Conservation (phyloP, 2,113 vertebrate species). For the Hippocampus comes region DNA sequence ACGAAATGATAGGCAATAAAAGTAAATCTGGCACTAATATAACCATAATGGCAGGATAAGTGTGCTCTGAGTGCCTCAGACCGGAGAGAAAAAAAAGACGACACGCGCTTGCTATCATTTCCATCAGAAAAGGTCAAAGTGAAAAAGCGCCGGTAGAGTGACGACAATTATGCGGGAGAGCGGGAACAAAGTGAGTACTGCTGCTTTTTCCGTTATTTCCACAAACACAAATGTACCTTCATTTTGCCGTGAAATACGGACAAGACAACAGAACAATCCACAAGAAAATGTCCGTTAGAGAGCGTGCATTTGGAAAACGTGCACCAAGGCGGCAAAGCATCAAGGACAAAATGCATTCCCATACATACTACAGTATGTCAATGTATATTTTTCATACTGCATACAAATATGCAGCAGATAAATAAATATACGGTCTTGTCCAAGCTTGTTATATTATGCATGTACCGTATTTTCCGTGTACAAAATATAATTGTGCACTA, state of each 20-base stretch:
- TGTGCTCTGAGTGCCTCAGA: background rate
- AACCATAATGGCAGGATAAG: background rate
- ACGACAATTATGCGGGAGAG: constrained; percentile 81
- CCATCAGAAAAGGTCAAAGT: constrained; percentile 76
- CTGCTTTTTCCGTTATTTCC: constrained; percentile 81
- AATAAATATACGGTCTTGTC: too few relatives aligned
- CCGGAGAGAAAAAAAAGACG: background rate
- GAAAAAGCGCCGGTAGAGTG: constrained; percentile 73
- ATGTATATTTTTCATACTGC: too few relatives aligned
- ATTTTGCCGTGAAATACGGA: constrained; percentile 66
- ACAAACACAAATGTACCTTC: constrained; percentile 69
- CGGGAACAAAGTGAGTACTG: constrained; percentile 28
- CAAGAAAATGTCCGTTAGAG: constrained; percentile 52
- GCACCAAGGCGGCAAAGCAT: too few relatives aligned
- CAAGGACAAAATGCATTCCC: too few relatives aligned
- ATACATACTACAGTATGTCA: too few relatives aligned
- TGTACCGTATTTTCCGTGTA: too few relatives aligned
- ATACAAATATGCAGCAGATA: too few relatives aligned
- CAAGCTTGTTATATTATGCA: too few relatives aligned
- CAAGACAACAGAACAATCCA: constrained; percentile 68
- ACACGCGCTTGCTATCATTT: constrained; percentile 74
- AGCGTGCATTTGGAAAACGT: too few relatives aligned
- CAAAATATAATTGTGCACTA: too few relatives aligned
- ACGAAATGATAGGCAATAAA: background rate
- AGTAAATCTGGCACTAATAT: background rate